Evolutionary conservation across 1,140 invertebrate genomes (phyloP), one percentile per base, ranked within the genome.

Genomic region (Helicoverpa armigera): DNA sequence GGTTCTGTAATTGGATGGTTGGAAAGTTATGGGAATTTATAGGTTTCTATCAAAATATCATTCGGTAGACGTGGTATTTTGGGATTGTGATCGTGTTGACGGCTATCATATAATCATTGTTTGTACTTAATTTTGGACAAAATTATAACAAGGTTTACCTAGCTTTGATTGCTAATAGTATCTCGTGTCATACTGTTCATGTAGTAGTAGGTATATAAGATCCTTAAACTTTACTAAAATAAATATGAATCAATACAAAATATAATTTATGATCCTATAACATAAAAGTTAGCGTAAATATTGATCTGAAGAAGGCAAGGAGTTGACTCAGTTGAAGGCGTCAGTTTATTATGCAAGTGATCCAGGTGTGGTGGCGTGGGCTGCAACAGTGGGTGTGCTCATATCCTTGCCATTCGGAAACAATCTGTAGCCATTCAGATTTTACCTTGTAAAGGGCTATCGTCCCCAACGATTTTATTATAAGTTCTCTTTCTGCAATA

Each of bases 301-400:
- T 51, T 51, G 14, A 53, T 29, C n/a, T 50, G 18, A 50, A 53
- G 18, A 72, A 53, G 48, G 69, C 69, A 72, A 29, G 18, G 67
- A 70, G 69, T 53, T 72, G 69, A 53, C 18, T 53, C 69, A 7
- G 18, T 29, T 31, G 1, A 72, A 53, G 50, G n/a, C 12, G 31
- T 43, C 18, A 54, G 50, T 58, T 58, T 73, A 56, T 56, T 73
- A 43, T 73, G 70, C 54, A 74, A 76, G 16, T 54, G 60, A 51
- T 77, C 61, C 53, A 73, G 56, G 75, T 67, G 60, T 77, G 48
- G 54, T 51, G 13, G 75, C 75, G 75, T 77, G 75, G 75, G 75
- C 29, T 65, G 12, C 43, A 12, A 7, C 9, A 35, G 75, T 77
- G 75, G 75, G 75, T 77, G 75, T 65, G 29, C 60, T 77, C 60